These are phyloP conservation scores for Caenorhabditis doughertyi DNA, from an alignment of 2,888 invertebrate species.

Conservation along the genomic window DNA sequence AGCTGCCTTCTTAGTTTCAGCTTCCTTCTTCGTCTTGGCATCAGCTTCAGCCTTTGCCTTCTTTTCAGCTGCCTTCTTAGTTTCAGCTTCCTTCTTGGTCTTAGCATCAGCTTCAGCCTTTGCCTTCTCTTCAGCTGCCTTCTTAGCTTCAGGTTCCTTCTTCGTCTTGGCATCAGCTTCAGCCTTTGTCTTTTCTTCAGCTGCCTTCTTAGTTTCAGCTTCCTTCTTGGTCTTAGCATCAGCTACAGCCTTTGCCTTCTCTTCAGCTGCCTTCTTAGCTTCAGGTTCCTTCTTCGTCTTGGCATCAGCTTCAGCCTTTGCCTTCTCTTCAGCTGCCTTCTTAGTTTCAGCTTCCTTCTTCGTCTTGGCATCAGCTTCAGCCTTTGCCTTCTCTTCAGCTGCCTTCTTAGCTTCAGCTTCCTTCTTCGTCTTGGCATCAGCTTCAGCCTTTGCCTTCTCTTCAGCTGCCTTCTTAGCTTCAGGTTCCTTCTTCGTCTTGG, in stretches of 20 bases:
- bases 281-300: too few species aligned
- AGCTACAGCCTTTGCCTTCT: slow-evolving; percentile 24
- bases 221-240: slow-evolving; percentile 36
- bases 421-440: background rate
- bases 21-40: too few species aligned
- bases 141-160: too few species aligned
- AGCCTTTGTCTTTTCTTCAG: too few species aligned
- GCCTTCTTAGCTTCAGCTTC: background rate
- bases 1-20: too few species aligned
- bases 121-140: too few species aligned
- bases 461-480: slow-evolving; percentile 7
- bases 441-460: slow-evolving; percentile 2
- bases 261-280: slow-evolving; percentile 9
- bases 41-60: slow-evolving; percentile 8
- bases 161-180: too few species aligned
- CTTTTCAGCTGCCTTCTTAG: background rate
- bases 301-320: too few species aligned
- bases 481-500: background rate
- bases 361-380: background rate
- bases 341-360: background rate
- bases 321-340: too few species aligned
- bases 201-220: too few species aligned
- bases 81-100: slow-evolving; percentile 1
- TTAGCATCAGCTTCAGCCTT: slow-evolving; percentile 31
- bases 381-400: background rate